Conservation (phyloP, 2,797 vertebrate species). For the Etheostoma nigrum region DNA sequence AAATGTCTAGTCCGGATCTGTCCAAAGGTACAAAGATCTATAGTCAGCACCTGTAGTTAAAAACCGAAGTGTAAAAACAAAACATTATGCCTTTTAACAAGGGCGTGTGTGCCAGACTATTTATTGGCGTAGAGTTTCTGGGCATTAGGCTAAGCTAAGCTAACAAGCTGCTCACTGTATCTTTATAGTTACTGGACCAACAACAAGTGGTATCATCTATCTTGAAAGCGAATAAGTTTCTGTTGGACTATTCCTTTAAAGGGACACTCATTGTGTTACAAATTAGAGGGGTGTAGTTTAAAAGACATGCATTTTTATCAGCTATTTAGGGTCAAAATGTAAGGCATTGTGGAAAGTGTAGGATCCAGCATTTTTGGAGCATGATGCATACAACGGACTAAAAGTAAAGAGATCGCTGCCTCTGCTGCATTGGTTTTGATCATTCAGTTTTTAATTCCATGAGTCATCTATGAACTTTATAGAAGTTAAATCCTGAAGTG, state of each 20-base stretch:
- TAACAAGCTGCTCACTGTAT: not conserved
- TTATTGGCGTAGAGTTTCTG: not conserved
- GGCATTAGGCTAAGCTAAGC: not conserved
- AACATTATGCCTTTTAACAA: not conserved
- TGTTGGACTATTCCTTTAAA: not conserved
- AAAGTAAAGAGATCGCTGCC: not conserved
- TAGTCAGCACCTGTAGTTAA: too few relatives aligned
- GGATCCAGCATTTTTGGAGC: not conserved
- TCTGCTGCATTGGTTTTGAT: not conserved
- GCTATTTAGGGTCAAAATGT: not conserved
- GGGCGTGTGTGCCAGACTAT: not conserved
- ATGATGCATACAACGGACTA: not conserved
- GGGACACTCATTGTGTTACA: not conserved
- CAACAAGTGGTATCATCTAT: not conserved
- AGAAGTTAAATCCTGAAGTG: not conserved
- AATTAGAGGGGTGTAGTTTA: not conserved
- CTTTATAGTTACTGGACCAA: not conserved
- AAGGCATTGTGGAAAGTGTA: slow-evolving; percentile 8
- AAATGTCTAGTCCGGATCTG: not conserved
- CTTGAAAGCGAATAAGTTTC: not conserved
- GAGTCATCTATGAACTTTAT: not conserved
- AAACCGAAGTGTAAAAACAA: not conserved
- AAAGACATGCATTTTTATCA: not conserved
- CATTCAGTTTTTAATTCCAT: not conserved
- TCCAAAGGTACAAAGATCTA: not conserved